phyloP scores from a whole-genome alignment of 37 sponge, comb jelly and placozoan species.

The Tethya wilhelma region DNA sequence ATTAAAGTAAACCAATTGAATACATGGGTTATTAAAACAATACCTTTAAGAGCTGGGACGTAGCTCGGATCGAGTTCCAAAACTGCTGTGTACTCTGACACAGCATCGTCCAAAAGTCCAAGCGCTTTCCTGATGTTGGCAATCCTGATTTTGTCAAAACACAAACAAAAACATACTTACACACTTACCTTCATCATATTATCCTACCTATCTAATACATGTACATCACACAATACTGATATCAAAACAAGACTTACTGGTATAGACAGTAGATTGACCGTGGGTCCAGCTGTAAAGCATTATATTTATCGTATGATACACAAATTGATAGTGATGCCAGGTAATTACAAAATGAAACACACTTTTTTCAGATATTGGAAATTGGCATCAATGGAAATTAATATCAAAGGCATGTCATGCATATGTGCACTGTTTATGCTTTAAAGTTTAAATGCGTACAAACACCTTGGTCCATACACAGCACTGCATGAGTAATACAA shows the following conservation, averaged over 20 bases:
- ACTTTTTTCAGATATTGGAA: no score
- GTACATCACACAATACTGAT: not conserved
- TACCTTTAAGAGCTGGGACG: constrained; percentile 86
- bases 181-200: no score
- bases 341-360: no score
- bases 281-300: constrained; percentile 71
- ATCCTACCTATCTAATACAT: not conserved
- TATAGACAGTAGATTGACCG: constrained; percentile 65
- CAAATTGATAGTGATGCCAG: no score
- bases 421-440: no score
- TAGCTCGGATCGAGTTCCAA: constrained; percentile 52
- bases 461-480: no score
- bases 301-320: no score
- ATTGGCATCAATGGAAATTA: no score
- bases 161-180: not conserved
- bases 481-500: no score
- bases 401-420: no score
- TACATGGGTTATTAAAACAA: not conserved
- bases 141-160: constrained; percentile 24
- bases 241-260: constrained; percentile 39
- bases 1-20: not conserved
- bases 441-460: no score
- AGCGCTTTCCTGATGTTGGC: constrained; percentile 62
- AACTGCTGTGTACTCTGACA: constrained; percentile 56
- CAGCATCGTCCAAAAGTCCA: constrained; percentile 54